Conservation (phyloP, 2,113 vertebrate species). For the Aplodontia rufa region DNA sequence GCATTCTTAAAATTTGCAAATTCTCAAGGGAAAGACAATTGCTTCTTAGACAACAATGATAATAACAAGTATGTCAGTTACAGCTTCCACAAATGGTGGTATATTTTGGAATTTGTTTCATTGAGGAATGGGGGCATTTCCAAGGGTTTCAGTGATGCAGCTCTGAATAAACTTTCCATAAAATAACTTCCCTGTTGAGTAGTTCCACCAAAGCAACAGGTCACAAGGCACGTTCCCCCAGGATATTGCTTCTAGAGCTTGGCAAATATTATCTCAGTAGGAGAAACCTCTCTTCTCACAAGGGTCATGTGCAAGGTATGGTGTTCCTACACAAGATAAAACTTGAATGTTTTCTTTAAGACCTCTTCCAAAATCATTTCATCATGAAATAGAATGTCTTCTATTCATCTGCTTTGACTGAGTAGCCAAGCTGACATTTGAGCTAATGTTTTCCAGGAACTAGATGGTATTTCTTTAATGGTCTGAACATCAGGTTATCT, state of each 20-base stretch:
- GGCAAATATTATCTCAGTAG: background rate
- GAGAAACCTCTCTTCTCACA: constrained; percentile 6
- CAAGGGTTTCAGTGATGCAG: background rate
- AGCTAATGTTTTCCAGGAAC: constrained; percentile 6
- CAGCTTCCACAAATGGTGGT: background rate
- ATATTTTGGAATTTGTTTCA: background rate
- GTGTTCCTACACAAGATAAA: constrained; percentile 1
- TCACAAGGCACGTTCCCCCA: background rate
- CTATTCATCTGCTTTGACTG: constrained; percentile 41
- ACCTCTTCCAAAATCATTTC: constrained; percentile 29
- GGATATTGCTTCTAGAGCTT: background rate
- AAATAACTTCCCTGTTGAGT: background rate
- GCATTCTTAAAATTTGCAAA: background rate
- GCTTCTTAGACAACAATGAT: background rate
- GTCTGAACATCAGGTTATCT: constrained; percentile 33
- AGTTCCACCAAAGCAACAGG: background rate
- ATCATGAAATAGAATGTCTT: constrained; percentile 27
- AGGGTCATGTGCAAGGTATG: background rate
- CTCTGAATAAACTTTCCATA: background rate
- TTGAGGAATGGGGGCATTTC: background rate
- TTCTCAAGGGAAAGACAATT: background rate
- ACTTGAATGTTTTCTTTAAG: constrained; percentile 34
- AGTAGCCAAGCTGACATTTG: constrained; percentile 41
- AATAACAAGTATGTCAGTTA: background rate
- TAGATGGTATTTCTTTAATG: background rate